A percentile compares a stretch with the other conserved stretches of the same genome.
Conservation (phyloP, 2,113 vertebrate species). For the Scalopus aquaticus region DNA sequence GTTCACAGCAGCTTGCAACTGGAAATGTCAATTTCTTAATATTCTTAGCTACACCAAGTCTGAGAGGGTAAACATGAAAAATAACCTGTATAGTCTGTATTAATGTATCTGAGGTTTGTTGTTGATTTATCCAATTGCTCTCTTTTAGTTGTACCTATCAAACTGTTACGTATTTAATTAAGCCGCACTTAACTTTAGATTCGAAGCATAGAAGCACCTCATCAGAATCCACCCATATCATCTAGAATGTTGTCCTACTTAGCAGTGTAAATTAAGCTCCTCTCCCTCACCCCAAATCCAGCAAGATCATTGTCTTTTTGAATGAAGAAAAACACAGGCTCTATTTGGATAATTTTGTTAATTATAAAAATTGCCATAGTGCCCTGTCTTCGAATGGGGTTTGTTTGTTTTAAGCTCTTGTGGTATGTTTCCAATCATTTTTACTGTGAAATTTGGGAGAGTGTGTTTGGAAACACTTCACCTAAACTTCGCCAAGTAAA, state of each 20-base stretch:
- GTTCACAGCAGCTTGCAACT: neutral
- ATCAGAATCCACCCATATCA: neutral
- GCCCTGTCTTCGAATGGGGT: neutral
- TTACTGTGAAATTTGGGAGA: conserved; percentile 48
- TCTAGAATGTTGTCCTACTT: neutral
- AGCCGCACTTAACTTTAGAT: neutral
- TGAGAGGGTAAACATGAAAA: neutral
- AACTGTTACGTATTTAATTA: neutral
- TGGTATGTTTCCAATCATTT: conserved; percentile 46
- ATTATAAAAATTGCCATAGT: neutral
- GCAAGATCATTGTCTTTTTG: neutral
- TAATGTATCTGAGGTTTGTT: conserved; percentile 14
- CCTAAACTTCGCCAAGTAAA: conserved; percentile 37
- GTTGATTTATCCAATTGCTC: neutral
- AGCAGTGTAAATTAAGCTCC: neutral
- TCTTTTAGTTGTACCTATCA: neutral
- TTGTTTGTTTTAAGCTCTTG: neutral
- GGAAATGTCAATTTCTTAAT: neutral
- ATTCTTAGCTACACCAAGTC: neutral
- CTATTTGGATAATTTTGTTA: neutral
- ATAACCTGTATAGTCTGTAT: neutral
- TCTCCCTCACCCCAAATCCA: neutral
- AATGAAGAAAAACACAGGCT: conserved; percentile 41
- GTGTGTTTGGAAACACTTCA: conserved; percentile 16
- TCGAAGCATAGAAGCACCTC: conserved; percentile 17